Percentiles rank a stretch among this genome's conserved stretches.
Evolutionary conservation across 2,113 vertebrate species (phyloP).

Genomic region (Periophthalmus modestus): DNA sequence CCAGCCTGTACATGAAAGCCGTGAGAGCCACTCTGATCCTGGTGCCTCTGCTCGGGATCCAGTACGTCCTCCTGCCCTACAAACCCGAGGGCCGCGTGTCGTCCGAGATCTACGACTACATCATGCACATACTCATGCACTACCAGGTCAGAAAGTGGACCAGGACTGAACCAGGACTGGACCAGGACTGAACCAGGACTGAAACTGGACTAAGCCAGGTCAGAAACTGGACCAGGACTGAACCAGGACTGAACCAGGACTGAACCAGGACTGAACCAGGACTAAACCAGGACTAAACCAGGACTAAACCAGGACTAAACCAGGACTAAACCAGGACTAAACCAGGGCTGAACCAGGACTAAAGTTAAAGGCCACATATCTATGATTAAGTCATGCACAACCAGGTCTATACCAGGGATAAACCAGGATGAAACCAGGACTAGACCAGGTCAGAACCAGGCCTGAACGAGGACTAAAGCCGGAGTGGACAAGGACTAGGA

Average conservation of each 20-base stretch:
- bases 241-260: too few relatives aligned
- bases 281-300: too few relatives aligned
- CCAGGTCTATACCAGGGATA: too few relatives aligned
- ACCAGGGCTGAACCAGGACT: too few relatives aligned
- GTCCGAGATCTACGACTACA: slow-evolving; percentile 93
- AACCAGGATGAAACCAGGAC: too few relatives aligned
- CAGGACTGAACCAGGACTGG: neutral
- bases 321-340: neutral
- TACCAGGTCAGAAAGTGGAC: slow-evolving; percentile 73
- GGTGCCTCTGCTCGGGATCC: slow-evolving; percentile 93
- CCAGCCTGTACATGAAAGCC: slow-evolving; percentile 98
- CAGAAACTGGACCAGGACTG: too few relatives aligned
- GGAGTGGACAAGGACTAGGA: too few relatives aligned
- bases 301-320: neutral
- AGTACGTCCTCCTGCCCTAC: slow-evolving; percentile 93
- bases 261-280: too few relatives aligned
- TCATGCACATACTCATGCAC: slow-evolving; percentile 96
- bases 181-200: neutral
- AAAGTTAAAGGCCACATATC: too few relatives aligned
- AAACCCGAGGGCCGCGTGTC: slow-evolving; percentile 84
- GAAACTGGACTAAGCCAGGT: neutral
- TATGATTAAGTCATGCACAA: too few relatives aligned
- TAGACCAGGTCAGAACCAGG: neutral
- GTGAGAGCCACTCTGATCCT: slow-evolving; percentile 95
- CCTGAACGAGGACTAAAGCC: neutral